Conservation (phyloP, 2,113 vertebrate genomes). For the Cynoglossus semilaevis region DNA sequence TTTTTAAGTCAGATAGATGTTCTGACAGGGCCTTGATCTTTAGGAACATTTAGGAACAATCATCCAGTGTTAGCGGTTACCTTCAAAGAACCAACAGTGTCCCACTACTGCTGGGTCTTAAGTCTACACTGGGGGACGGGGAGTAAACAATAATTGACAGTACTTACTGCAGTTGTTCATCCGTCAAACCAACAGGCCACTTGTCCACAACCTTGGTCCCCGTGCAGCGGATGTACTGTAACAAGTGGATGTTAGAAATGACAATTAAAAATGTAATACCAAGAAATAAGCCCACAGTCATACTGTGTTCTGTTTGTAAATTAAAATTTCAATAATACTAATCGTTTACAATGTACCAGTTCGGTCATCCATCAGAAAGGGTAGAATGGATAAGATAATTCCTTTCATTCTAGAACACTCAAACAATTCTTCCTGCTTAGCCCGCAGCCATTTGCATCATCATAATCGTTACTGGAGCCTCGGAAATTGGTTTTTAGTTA, state of each 20-base stretch:
- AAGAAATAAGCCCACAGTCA: background rate
- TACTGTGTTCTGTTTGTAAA: conserved; percentile 10
- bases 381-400: conserved; percentile 5
- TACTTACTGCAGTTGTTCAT: background rate
- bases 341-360: conserved; percentile 6
- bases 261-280: background rate
- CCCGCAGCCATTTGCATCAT: background rate
- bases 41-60: too few relatives aligned
- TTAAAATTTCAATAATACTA: conserved; percentile 13
- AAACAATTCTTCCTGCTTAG: background rate
- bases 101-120: too few relatives aligned
- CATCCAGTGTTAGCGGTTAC: too few relatives aligned
- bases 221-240: background rate
- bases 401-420: conserved; percentile 8
- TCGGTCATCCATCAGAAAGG: conserved; percentile 18
- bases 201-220: background rate
- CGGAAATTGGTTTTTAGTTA: background rate
- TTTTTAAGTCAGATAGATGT: too few relatives aligned
- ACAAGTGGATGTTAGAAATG: background rate
- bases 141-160: background rate
- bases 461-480: background rate
- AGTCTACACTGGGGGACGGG: background rate
- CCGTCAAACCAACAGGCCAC: background rate
- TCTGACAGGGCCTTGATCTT: too few relatives aligned
- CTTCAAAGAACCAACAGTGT: too few relatives aligned